Conservation (phyloP, 2,888 invertebrate genomes). For the Drosophila mercatorum region DNA sequence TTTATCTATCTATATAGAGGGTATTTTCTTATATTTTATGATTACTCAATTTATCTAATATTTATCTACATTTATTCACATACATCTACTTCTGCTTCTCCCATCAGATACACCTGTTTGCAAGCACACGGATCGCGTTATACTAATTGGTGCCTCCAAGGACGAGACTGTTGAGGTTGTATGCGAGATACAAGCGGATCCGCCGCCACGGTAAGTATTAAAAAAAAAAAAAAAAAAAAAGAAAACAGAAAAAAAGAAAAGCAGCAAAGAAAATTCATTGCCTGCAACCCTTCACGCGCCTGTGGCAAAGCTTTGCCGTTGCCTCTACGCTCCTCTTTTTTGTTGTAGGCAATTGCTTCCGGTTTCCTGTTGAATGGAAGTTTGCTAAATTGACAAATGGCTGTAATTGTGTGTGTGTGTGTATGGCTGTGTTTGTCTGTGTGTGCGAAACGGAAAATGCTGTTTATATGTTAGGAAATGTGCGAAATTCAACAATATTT, state of each 20-base stretch:
- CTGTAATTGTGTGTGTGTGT: conserved; percentile 45
- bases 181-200: conserved; percentile 96
- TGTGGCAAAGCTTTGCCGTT: conserved; percentile 17
- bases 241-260: background rate
- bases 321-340: conserved; percentile 11
- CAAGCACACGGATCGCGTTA: conserved; percentile 88
- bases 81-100: background rate
- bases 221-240: conserved; percentile 11
- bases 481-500: conserved; percentile 71
- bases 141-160: conserved; percentile 94
- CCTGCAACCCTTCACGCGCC: background rate
- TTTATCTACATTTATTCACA: background rate
- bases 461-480: conserved; percentile 71
- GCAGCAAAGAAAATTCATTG: background rate
- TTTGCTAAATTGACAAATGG: conserved; percentile 78
- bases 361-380: conserved; percentile 76
- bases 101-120: conserved; percentile 93
- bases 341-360: conserved; percentile 77
- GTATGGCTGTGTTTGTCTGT: conserved; percentile 21
- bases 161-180: conserved; percentile 94
- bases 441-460: conserved; percentile 59
- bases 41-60: background rate
- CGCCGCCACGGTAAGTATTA: conserved; percentile 88
- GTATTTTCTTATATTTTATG: too few species aligned
- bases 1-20: too few species aligned